Evolutionary conservation across 2,113 vertebrate genomes (phyloP).

Genomic region (Anser cygnoides): DNA sequence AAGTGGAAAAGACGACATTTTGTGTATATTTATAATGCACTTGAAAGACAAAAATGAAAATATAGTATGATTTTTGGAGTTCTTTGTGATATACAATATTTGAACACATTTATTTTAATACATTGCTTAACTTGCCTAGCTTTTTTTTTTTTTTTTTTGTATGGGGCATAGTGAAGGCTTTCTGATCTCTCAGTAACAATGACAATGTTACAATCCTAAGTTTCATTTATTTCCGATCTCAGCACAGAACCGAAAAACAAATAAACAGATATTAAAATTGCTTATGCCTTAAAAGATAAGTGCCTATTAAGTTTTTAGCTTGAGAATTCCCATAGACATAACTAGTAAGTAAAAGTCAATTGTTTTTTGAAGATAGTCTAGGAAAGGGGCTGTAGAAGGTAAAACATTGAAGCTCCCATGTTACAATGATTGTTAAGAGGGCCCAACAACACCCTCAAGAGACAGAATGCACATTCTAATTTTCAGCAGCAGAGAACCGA

Average conservation of each 20-base stretch:
- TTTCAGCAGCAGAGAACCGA: accelerated
- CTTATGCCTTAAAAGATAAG: not conserved
- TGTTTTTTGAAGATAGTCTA: not conserved
- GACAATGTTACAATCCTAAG: not conserved
- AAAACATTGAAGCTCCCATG: not conserved
- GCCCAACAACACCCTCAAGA: not conserved
- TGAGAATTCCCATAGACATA: not conserved
- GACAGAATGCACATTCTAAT: not conserved
- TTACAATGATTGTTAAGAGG: not conserved
- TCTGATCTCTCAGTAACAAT: not conserved
- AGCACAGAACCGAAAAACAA: not conserved
- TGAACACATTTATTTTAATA: not conserved
- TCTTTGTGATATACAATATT: not conserved
- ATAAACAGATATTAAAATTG: not conserved
- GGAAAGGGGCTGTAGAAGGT: not conserved
- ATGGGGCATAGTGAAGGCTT: not conserved
- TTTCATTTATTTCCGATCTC: not conserved
- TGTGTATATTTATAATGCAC: not conserved
- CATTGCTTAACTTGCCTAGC: not conserved
- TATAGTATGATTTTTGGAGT: not conserved
- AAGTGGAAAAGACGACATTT: not conserved
- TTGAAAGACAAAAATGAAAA: not conserved
- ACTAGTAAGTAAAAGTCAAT: not conserved
- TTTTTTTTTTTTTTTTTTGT: not conserved
- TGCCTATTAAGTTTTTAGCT: not conserved